Percentiles rank a stretch among this genome's conserved stretches.
phyloP scores from a whole-genome alignment of 2,888 invertebrate species.

The Mellilla xanthometata region DNA sequence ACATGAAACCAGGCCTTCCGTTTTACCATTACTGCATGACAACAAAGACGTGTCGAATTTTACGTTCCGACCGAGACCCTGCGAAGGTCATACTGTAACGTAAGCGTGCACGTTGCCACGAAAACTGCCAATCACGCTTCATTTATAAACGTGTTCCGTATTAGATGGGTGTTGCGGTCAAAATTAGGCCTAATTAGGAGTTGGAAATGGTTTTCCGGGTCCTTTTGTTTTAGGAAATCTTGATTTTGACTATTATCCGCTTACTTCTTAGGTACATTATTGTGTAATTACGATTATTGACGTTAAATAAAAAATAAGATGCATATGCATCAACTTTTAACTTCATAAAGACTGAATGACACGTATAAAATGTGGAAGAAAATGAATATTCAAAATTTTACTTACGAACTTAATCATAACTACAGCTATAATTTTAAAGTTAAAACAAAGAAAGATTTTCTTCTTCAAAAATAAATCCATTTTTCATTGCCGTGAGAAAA shows the following conservation, averaged over 20 bases:
- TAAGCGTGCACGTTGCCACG: constrained; percentile 16
- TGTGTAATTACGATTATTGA: too few species aligned
- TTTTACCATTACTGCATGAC: constrained; percentile 14
- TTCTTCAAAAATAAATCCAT: too few species aligned
- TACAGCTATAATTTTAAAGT: too few species aligned
- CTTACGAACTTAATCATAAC: too few species aligned
- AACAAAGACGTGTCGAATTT: constrained; percentile 29
- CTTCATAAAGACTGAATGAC: too few species aligned
- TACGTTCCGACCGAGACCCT: constrained; percentile 25
- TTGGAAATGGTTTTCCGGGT: constrained; percentile 6
- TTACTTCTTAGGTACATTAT: too few species aligned
- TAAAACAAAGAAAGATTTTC: too few species aligned
- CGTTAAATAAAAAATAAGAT: too few species aligned
- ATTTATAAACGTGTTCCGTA: constrained; percentile 19
- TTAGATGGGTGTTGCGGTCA: constrained; percentile 9
- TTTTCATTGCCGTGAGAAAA: too few species aligned
- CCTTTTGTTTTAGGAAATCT: background rate
- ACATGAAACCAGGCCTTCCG: constrained; percentile 7
- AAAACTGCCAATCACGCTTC: constrained; percentile 17
- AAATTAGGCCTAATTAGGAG: constrained; percentile 16
- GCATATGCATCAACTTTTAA: too few species aligned
- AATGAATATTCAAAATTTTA: too few species aligned
- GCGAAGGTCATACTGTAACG: constrained; percentile 22
- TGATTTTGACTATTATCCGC: background rate
- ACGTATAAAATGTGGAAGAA: too few species aligned